phyloP scores from a whole-genome alignment of 30 jellyfish, hydroid and myxozoan genomes.

The Morbakka virulenta region DNA sequence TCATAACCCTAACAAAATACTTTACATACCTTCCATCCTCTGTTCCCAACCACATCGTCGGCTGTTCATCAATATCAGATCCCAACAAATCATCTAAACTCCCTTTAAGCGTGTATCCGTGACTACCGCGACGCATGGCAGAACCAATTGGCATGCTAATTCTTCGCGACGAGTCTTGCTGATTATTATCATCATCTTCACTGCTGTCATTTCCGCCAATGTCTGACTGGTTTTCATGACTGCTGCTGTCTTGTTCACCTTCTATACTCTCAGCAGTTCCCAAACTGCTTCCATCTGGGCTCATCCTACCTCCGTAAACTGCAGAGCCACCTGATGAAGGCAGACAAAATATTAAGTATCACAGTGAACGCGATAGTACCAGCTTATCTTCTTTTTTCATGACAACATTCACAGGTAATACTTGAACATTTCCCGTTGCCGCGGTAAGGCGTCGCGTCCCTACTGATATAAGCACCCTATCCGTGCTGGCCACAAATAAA shows the following conservation, averaged over 20 bases:
- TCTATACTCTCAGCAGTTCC: conserved; percentile 97
- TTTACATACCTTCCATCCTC: conserved; percentile 95
- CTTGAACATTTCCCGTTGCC: too few relatives aligned
- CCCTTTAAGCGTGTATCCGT: conserved; percentile 71
- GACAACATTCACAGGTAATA: too few relatives aligned
- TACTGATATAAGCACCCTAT: too few relatives aligned
- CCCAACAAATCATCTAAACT: conserved; percentile 59
- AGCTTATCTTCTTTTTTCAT: too few relatives aligned
- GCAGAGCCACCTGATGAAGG: conserved; percentile 72
- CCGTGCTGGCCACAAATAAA: too few relatives aligned
- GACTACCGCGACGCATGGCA: conserved; percentile 67
- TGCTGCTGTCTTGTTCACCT: conserved; percentile 86
- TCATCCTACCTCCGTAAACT: conserved; percentile 95
- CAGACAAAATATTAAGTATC: not conserved
- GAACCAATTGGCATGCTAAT: conserved; percentile 66
- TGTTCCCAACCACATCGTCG: conserved; percentile 99
- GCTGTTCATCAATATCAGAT: conserved; percentile 79
- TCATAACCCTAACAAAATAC: too few relatives aligned
- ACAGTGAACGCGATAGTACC: too few relatives aligned
- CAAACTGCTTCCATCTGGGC: conserved; percentile 99
- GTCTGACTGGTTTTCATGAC: conserved; percentile 49
- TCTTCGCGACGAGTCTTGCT: conserved; percentile 49
- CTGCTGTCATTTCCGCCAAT: conserved; percentile 67
- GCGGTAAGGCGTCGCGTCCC: too few relatives aligned
- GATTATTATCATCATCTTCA: conserved; percentile 67